Evolutionary conservation across 2,797 vertebrate genomes (phyloP).

Genomic region (Pygocentrus nattereri): DNA sequence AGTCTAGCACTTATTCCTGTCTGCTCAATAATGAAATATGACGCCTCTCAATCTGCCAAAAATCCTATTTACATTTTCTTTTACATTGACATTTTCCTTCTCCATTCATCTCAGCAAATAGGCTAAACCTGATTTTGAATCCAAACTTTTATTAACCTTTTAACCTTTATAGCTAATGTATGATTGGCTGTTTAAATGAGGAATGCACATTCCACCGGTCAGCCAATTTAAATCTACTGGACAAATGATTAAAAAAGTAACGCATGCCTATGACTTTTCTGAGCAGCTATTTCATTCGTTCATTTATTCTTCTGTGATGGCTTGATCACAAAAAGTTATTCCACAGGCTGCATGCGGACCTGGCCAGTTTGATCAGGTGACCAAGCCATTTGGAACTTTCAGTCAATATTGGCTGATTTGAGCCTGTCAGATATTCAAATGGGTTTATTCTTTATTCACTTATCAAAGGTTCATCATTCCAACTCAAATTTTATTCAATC

Average conservation of each 20-base stretch:
- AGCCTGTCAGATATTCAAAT: background rate
- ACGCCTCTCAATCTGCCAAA: background rate
- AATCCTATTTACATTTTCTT: background rate
- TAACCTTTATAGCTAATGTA: background rate
- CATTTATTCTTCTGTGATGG: too few species aligned
- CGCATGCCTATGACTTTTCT: background rate
- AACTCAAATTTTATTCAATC: too few species aligned
- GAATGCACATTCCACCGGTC: background rate
- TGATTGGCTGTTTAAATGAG: background rate
- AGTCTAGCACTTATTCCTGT: background rate
- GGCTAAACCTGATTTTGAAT: background rate
- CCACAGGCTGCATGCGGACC: too few species aligned
- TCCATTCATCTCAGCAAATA: background rate
- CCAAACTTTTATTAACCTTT: conserved; percentile 5
- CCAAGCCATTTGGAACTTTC: background rate
- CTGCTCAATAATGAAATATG: background rate
- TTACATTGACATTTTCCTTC: background rate
- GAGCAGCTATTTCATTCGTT: background rate
- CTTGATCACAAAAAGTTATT: too few species aligned
- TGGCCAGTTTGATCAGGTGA: too few species aligned
- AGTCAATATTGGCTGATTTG: background rate
- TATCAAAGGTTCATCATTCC: too few species aligned
- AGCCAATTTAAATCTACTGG: background rate
- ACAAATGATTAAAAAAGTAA: background rate
- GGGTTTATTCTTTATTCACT: too few species aligned